These are phyloP conservation scores for Hyposoter didymator DNA, from an alignment of 2,888 invertebrate genomes.

Conservation along the genomic window DNA sequence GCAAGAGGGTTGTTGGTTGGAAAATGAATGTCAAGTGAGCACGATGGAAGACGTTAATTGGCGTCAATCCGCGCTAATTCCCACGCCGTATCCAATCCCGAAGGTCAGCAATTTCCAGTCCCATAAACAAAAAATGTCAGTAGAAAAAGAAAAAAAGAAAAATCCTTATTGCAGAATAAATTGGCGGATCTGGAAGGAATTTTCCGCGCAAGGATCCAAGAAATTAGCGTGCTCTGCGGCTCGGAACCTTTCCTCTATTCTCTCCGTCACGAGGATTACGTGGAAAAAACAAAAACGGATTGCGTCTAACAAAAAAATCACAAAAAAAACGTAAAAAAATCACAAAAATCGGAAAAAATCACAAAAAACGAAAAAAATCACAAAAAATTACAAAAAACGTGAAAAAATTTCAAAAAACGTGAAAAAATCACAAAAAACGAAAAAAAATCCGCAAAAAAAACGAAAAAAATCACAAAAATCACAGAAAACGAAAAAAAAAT, in stretches of 20 bases:
- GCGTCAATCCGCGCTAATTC: constrained; percentile 86
- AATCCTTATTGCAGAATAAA: constrained; percentile 38
- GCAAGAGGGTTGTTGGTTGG: constrained; percentile 88
- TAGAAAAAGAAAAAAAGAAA: background rate
- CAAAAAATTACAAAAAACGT: too few species aligned
- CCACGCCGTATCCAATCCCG: constrained; percentile 86
- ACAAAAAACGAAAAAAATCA: too few species aligned
- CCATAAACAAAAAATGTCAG: background rate
- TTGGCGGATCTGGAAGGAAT: constrained; percentile 28
- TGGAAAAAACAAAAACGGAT: constrained; percentile 15
- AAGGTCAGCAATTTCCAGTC: constrained; percentile 79
- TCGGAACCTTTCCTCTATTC: constrained; percentile 27
- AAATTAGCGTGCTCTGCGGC: constrained; percentile 40
- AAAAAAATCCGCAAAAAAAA: too few species aligned
- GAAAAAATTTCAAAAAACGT: background rate
- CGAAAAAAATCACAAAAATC: too few species aligned
- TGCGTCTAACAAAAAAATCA: constrained; percentile 6
- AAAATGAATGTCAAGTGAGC: constrained; percentile 86
- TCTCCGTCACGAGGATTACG: constrained; percentile 32
- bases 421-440: background rate
- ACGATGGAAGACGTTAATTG: constrained; percentile 87
- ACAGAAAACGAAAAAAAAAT: too few species aligned
- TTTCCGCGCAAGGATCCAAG: constrained; percentile 27
- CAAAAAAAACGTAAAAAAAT: background rate
- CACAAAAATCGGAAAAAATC: too few species aligned